Percentiles rank a stretch among this genome's conserved stretches.
Conservation (phyloP, 2,797 vertebrate species). For the Gallinago solitaria region DNA sequence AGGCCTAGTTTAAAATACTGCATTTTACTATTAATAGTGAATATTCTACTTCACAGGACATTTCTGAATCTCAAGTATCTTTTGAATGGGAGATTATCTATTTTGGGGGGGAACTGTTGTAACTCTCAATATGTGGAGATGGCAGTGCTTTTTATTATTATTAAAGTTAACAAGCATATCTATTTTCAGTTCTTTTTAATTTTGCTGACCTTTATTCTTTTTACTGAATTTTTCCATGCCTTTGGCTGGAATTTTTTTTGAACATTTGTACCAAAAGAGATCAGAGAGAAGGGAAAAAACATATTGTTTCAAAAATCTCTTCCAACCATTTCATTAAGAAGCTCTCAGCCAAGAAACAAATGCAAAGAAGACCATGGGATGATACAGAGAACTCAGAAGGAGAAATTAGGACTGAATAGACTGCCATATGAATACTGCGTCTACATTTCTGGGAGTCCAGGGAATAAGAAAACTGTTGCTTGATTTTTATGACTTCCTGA, state of each 20-base stretch:
- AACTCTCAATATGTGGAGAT: neutral
- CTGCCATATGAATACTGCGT: neutral
- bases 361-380: neutral
- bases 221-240: neutral
- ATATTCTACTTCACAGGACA: neutral
- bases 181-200: neutral
- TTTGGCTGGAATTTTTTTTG: neutral
- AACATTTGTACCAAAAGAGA: neutral
- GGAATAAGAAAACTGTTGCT: neutral
- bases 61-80: neutral
- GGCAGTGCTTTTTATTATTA: neutral
- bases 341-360: neutral
- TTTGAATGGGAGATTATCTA: neutral
- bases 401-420: neutral
- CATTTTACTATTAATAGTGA: neutral
- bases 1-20: neutral
- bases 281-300: neutral
- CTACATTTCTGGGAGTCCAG: neutral
- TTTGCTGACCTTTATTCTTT: neutral
- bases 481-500: neutral
- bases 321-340: neutral
- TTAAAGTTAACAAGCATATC: neutral
- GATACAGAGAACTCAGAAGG: neutral
- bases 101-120: accelerated
- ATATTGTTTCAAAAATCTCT: neutral